phyloP scores from a whole-genome alignment of 2,797 vertebrate genomes.

The Falco naumanni region DNA sequence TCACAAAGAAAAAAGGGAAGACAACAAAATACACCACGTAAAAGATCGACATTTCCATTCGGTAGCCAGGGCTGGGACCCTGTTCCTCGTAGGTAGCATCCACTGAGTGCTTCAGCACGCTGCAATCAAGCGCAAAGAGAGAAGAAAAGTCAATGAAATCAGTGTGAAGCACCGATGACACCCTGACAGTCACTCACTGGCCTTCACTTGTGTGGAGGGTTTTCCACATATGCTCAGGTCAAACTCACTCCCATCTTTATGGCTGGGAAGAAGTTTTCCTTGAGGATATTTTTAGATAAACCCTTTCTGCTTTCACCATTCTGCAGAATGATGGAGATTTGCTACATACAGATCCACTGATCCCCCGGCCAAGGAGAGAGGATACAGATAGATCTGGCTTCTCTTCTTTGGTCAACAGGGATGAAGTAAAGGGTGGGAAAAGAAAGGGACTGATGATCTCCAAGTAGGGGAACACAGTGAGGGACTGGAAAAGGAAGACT shows the following conservation, averaged over 20 bases:
- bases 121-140: constrained; percentile 69
- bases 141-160: constrained; percentile 32
- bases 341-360: background rate
- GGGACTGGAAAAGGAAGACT: background rate
- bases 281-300: constrained; percentile 16
- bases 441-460: background rate
- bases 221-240: constrained; percentile 16
- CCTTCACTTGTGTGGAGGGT: background rate
- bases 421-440: background rate
- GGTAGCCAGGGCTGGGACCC: constrained; percentile 93
- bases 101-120: constrained; percentile 96
- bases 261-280: constrained; percentile 2
- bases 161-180: constrained; percentile 15
- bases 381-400: constrained; percentile 46
- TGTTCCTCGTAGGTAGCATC: constrained; percentile 95
- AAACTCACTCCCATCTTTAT: background rate
- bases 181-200: background rate
- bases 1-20: constrained; percentile 99
- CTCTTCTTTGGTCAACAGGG: background rate
- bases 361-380: background rate
- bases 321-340: background rate
- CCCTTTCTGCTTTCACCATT: background rate
- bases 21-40: constrained; percentile 98
- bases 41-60: constrained; percentile 98
- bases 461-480: background rate